Evolutionary conservation across 2,113 vertebrate genomes (phyloP).

Genomic region (Anoura caudifer): DNA sequence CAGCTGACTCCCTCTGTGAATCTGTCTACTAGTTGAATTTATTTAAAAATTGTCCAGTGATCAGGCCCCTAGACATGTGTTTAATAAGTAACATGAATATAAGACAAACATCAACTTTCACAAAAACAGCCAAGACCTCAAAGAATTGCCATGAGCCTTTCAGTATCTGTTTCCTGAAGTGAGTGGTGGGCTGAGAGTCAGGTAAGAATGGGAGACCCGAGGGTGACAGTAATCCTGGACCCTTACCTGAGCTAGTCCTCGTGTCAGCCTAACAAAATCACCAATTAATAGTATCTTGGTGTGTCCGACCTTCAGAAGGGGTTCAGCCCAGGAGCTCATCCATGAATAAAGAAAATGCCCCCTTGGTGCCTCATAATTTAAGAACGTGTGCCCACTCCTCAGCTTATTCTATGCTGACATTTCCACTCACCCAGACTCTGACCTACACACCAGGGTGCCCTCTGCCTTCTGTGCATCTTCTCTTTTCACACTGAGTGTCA

Average conservation of each 20-base stretch:
- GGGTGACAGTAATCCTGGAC: no score
- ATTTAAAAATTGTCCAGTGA: neutral
- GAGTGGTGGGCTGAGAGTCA: neutral
- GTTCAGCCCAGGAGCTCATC: neutral
- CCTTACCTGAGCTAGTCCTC: neutral
- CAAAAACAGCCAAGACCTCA: neutral
- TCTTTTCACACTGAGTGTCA: conserved; percentile 58
- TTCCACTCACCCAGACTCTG: conserved; percentile 46
- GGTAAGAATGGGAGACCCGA: neutral
- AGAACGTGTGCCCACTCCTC: conserved; percentile 41
- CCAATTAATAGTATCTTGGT: neutral
- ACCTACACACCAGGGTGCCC: conserved; percentile 57
- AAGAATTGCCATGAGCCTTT: neutral
- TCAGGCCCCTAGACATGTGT: neutral
- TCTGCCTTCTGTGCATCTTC: conserved; percentile 43
- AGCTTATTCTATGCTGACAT: conserved; percentile 54
- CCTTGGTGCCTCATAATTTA: conserved; percentile 52
- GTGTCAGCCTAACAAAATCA: neutral
- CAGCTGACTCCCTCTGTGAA: neutral
- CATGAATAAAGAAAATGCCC: conserved; percentile 15
- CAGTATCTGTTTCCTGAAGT: neutral
- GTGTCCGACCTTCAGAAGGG: neutral
- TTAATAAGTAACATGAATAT: conserved; percentile 15
- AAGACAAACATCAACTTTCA: conserved; percentile 17
- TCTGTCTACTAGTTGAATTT: conserved; percentile 28